Percentiles rank a stretch among this genome's conserved stretches.
Conservation (phyloP, 2,888 invertebrate species). For the Portevinia maculata region DNA sequence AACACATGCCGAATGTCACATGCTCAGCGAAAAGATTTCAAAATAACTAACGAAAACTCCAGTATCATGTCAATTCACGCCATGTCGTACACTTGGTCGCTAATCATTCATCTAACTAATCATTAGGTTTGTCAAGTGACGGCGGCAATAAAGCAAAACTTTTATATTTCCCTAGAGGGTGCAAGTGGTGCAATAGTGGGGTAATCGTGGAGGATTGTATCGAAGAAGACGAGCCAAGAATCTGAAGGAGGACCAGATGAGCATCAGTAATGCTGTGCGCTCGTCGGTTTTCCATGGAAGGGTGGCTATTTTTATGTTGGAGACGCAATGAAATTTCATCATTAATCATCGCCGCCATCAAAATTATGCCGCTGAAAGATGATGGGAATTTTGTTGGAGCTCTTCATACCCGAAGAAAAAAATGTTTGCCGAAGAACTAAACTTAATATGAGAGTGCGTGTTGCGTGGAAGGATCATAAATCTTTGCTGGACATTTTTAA, state of each 20-base stretch:
- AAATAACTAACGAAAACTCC: not conserved
- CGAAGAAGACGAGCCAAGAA: slow-evolving; percentile 28
- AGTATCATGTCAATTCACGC: slow-evolving; percentile 55
- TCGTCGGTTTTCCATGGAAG: slow-evolving; percentile 11
- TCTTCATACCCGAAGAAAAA: slow-evolving; percentile 29
- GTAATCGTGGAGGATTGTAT: slow-evolving; percentile 29
- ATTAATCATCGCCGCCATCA: slow-evolving; percentile 73
- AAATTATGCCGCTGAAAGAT: slow-evolving; percentile 66
- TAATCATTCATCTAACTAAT: slow-evolving; percentile 74
- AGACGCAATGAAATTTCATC: slow-evolving; percentile 68
- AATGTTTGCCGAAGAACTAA: slow-evolving; percentile 29
- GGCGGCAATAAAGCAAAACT: slow-evolving; percentile 60
- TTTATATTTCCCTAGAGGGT: slow-evolving; percentile 49
- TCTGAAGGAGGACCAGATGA: slow-evolving; percentile 51
- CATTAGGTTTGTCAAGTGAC: slow-evolving; percentile 74
- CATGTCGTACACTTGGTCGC: slow-evolving; percentile 70
- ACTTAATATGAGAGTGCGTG: slow-evolving; percentile 52
- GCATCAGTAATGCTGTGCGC: slow-evolving; percentile 29
- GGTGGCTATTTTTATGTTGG: slow-evolving; percentile 67
- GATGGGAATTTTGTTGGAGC: slow-evolving; percentile 55
- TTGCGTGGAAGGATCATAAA: slow-evolving; percentile 64
- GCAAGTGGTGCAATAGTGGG: slow-evolving; percentile 5
- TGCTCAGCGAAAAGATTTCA: not conserved
- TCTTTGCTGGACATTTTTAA: slow-evolving; percentile 73
- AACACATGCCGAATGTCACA: slow-evolving; percentile 46